Conservation (phyloP, 1,140 invertebrate species). For the Chrysoperla carnea region DNA sequence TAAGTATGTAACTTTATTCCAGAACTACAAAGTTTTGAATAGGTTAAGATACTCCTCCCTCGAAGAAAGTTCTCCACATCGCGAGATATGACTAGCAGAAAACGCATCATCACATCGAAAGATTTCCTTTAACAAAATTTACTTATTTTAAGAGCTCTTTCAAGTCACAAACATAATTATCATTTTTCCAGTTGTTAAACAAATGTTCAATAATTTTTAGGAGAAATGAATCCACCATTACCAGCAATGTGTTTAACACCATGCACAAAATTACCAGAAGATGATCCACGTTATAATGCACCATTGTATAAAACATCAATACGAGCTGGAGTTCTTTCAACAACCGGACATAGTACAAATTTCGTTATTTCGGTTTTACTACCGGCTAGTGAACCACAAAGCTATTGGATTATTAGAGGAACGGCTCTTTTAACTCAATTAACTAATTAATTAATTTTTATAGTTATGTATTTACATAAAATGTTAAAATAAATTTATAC, state of each 20-base stretch:
- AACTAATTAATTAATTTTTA: constrained; percentile 32
- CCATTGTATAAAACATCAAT: constrained; percentile 77
- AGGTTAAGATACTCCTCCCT: too few relatives aligned
- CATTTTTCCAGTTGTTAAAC: too few relatives aligned
- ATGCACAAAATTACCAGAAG: constrained; percentile 33
- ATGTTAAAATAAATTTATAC: too few relatives aligned
- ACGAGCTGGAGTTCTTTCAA: constrained; percentile 64
- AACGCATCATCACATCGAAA: too few relatives aligned
- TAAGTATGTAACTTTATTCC: too few relatives aligned
- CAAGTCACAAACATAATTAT: too few relatives aligned
- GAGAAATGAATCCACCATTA: constrained; percentile 57
- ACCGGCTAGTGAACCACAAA: constrained; percentile 34
- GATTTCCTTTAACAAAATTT: too few relatives aligned
- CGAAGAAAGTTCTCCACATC: too few relatives aligned
- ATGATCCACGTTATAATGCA: constrained; percentile 48
- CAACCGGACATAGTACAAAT: constrained; percentile 79
- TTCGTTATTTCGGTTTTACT: constrained; percentile 68
- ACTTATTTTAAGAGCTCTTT: too few relatives aligned
- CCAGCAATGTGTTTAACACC: constrained; percentile 61
- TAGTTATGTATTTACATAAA: too few relatives aligned
- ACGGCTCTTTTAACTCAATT: constrained; percentile 67
- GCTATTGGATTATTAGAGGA: constrained; percentile 75
- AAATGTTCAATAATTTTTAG: constrained; percentile 23
- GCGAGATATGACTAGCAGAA: too few relatives aligned
- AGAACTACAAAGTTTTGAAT: too few relatives aligned